A percentile compares a stretch with the other conserved stretches of the same genome.
These are phyloP conservation scores for Dipodomys stephensi DNA, from an alignment of 2,113 vertebrate species.

Conservation along the genomic window DNA sequence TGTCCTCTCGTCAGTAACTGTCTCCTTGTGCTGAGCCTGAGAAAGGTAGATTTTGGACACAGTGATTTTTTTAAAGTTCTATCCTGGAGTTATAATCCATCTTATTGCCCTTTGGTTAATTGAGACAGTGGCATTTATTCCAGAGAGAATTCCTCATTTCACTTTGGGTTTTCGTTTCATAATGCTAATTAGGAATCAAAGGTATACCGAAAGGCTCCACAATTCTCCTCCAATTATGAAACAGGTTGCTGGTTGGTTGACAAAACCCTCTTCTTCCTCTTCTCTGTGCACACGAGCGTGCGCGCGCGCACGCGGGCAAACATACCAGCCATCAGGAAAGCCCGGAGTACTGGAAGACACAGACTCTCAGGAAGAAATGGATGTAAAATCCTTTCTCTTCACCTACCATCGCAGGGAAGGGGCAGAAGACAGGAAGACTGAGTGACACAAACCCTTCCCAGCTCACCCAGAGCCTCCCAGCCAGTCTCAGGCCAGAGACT, in stretches of 20 bases:
- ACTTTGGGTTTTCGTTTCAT: constrained; percentile 51
- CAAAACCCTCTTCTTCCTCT: neutral
- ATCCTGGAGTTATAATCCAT: constrained; percentile 62
- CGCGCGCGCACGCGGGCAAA: no score
- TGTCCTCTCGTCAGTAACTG: constrained; percentile 33
- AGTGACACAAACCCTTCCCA: neutral
- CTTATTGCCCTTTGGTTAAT: constrained; percentile 76
- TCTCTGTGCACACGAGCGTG: no score
- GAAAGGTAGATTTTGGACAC: constrained; percentile 64
- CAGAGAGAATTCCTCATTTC: constrained; percentile 60
- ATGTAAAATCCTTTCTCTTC: neutral
- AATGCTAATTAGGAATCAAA: constrained; percentile 71
- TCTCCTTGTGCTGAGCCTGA: constrained; percentile 59
- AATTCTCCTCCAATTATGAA: constrained; percentile 26
- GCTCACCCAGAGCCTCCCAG: accelerated
- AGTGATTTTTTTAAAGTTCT: constrained; percentile 57
- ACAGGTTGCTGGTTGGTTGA: constrained; percentile 32
- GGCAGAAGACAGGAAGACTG: neutral
- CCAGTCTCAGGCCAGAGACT: neutral
- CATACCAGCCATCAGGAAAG: no score
- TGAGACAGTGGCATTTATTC: constrained; percentile 71
- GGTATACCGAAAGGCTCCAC: constrained; percentile 36
- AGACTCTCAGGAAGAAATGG: neutral
- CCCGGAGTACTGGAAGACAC: no score
- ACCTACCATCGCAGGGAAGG: neutral